Evolutionary conservation across 2,888 invertebrate genomes (phyloP).

Genomic region (Cerceris ruficornis): DNA sequence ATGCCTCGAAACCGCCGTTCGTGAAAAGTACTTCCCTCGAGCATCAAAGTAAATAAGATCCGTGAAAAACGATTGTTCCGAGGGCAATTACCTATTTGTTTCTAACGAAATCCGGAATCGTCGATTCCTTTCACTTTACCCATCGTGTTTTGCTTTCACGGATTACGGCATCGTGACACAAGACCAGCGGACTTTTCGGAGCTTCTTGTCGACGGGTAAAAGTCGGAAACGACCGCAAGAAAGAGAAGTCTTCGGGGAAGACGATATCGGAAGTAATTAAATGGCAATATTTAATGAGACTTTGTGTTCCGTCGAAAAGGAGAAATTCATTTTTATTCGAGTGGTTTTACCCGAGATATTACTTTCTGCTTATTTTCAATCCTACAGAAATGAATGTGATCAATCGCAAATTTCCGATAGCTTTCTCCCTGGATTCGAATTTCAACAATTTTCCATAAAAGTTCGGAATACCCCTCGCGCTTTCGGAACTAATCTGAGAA

Average conservation of each 20-base stretch:
- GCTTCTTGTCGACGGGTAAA: slow-evolving; percentile 50
- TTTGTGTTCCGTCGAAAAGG: no score
- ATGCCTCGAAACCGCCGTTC: neutral
- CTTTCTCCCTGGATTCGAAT: no score
- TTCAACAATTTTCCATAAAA: no score
- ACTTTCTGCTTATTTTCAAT: neutral
- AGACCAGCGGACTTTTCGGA: slow-evolving; percentile 42
- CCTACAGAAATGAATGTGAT: neutral
- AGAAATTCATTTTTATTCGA: no score
- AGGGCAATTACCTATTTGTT: neutral
- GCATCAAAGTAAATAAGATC: neutral
- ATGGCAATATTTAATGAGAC: no score
- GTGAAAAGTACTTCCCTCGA: neutral
- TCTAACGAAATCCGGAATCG: slow-evolving; percentile 22
- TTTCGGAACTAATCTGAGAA: no score
- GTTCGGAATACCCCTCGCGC: no score
- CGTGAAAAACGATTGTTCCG: slow-evolving; percentile 16
- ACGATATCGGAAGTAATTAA: slow-evolving; percentile 55
- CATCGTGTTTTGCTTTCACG: slow-evolving; percentile 35
- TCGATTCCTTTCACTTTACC: slow-evolving; percentile 48
- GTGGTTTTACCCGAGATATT: neutral
- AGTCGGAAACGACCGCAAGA: slow-evolving; percentile 43
- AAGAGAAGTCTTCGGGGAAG: slow-evolving; percentile 15
- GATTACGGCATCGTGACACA: slow-evolving; percentile 28
- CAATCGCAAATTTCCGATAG: no score